These are phyloP conservation scores for Ichneumon xanthorius DNA, from an alignment of 2,888 invertebrate genomes.

Conservation along the genomic window DNA sequence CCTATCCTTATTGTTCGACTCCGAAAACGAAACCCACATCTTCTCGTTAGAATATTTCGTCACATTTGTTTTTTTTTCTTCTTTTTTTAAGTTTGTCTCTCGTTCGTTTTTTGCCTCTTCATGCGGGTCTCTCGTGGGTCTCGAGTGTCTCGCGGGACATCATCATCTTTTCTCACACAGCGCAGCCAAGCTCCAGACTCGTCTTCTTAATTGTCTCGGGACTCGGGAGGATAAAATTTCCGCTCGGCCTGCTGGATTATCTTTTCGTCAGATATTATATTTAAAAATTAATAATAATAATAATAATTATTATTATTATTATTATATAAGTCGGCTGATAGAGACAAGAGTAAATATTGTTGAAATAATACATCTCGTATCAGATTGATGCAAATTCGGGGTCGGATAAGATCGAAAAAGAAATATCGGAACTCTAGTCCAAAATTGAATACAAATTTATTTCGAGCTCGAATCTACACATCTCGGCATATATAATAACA, in stretches of 20 bases:
- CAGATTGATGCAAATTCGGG: not conserved
- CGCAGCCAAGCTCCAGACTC: conserved; percentile 39
- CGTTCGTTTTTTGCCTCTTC: conserved; percentile 39
- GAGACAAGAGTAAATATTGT: not conserved
- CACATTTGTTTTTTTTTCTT: conserved; percentile 53
- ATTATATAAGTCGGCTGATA: too few relatives aligned
- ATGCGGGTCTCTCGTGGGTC: conserved; percentile 45
- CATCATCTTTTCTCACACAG: conserved; percentile 24
- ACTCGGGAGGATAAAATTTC: conserved; percentile 52
- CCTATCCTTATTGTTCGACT: conserved; percentile 23
- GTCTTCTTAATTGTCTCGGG: conserved; percentile 48
- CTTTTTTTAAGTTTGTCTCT: conserved; percentile 37
- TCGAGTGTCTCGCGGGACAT: conserved; percentile 32
- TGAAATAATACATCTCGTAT: not conserved
- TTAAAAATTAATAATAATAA: conserved; percentile 1
- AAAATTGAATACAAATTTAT: conserved; percentile 1
- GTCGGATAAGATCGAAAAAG: too few relatives aligned
- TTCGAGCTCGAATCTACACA: not conserved
- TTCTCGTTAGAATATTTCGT: conserved; percentile 35
- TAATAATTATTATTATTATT: too few relatives aligned
- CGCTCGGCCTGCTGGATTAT: conserved; percentile 16
- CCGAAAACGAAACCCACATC: conserved; percentile 48
- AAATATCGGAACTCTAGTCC: not conserved
- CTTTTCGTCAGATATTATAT: not conserved
- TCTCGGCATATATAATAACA: conserved; percentile 11